Percentiles rank a stretch among this genome's conserved stretches.
Evolutionary conservation across 2,888 invertebrate genomes (phyloP).

Genomic region (Drosophila pegasa): DNA sequence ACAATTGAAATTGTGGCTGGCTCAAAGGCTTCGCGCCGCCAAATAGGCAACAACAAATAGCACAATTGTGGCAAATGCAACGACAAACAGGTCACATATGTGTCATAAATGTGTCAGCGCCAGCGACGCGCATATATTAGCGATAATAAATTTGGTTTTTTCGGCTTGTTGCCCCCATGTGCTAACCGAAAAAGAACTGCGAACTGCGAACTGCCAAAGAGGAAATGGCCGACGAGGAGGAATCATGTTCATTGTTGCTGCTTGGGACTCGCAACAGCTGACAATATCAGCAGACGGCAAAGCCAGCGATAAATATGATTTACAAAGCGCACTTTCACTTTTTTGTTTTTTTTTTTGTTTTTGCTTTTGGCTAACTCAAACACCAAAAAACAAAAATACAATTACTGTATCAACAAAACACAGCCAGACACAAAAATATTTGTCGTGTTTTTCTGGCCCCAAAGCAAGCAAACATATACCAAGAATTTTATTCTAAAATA

Average conservation of each 20-base stretch:
- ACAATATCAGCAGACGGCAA: constrained; percentile 52
- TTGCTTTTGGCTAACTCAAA: constrained; percentile 16
- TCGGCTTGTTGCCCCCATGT: constrained; percentile 28
- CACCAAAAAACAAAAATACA: constrained; percentile 20
- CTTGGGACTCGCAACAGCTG: constrained; percentile 60
- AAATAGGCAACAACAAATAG: constrained; percentile 44
- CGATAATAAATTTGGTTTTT: constrained; percentile 58
- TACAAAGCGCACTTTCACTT: constrained; percentile 57
- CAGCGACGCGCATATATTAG: constrained; percentile 61
- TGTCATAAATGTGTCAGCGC: constrained; percentile 65
- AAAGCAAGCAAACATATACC: constrained; percentile 11
- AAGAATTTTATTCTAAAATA: constrained; percentile 30
- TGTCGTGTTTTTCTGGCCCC: constrained; percentile 1
- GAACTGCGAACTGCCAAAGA: constrained; percentile 14
- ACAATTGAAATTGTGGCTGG: constrained; percentile 38
- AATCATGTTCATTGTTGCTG: constrained; percentile 21
- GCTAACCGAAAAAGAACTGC: constrained; percentile 24
- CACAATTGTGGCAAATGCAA: constrained; percentile 21
- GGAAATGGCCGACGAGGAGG: constrained; percentile 4
- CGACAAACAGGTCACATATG: constrained; percentile 38
- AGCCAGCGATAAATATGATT: constrained; percentile 72
- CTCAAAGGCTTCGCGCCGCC: constrained; percentile 62
- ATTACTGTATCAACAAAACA: constrained; percentile 28
- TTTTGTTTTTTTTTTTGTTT: neutral
- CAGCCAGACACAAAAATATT: constrained; percentile 33